Conservation (phyloP, 2,888 invertebrate species). For the Drosophila yooni region DNA sequence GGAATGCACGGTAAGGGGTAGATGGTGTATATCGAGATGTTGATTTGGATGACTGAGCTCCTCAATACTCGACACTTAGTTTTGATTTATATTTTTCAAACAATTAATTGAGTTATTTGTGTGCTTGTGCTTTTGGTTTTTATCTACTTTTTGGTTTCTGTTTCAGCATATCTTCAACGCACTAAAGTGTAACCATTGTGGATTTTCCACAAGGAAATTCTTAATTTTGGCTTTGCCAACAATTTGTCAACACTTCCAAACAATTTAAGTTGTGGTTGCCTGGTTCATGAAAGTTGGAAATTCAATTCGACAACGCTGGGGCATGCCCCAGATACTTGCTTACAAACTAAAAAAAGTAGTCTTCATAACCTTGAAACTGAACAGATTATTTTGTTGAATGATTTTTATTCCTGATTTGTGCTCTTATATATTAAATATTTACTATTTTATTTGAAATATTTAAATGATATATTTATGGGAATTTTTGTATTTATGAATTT, state of each 20-base stretch:
- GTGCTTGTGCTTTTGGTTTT: slow-evolving; percentile 9
- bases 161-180: slow-evolving; percentile 26
- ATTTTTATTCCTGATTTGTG: background rate
- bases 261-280: slow-evolving; percentile 46
- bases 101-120: slow-evolving; percentile 44
- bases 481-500: too few species aligned
- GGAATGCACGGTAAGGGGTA: background rate
- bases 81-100: slow-evolving; percentile 62
- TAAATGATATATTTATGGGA: background rate
- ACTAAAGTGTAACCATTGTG: slow-evolving; percentile 37
- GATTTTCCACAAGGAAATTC: slow-evolving; percentile 32
- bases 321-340: background rate
- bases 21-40: background rate
- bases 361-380: background rate
- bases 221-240: slow-evolving; percentile 35
- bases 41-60: slow-evolving; percentile 42
- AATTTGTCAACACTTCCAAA: slow-evolving; percentile 57
- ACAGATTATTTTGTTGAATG: background rate
- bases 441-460: background rate
- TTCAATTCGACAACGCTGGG: slow-evolving; percentile 22
- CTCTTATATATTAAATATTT: background rate
- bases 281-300: slow-evolving; percentile 30
- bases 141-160: background rate
- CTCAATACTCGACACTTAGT: slow-evolving; percentile 52
- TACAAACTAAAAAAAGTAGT: slow-evolving; percentile 1